Evolutionary conservation across 2,113 vertebrate species (phyloP).

Genomic region (Passer montanus): DNA sequence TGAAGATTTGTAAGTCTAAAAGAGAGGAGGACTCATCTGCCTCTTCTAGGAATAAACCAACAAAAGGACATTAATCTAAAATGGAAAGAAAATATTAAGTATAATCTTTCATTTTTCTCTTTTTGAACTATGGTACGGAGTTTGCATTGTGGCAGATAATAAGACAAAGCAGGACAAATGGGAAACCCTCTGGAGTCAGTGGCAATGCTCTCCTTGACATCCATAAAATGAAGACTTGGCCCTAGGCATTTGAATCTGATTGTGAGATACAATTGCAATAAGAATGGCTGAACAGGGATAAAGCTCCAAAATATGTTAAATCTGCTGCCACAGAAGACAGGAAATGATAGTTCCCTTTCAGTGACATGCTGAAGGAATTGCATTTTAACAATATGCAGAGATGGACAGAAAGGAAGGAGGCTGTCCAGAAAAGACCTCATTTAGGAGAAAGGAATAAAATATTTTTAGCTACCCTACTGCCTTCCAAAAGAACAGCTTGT

Average conservation of each 20-base stretch:
- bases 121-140: background rate
- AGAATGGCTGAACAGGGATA: background rate
- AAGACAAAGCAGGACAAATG: constrained; percentile 45
- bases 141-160: constrained; percentile 23
- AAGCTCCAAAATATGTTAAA: constrained; percentile 13
- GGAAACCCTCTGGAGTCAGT: constrained; percentile 18
- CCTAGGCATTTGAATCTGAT: constrained; percentile 43
- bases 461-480: background rate
- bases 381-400: background rate
- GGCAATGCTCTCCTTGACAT: constrained; percentile 20
- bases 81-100: constrained; percentile 25
- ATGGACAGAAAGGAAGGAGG: background rate
- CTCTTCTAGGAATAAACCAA: constrained; percentile 22
- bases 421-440: background rate
- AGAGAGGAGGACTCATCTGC: background rate
- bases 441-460: background rate
- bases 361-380: background rate
- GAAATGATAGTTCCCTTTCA: background rate
- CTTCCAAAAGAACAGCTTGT: background rate
- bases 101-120: constrained; percentile 37
- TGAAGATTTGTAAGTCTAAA: constrained; percentile 29
- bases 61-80: constrained; percentile 15
- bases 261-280: constrained; percentile 1
- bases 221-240: constrained; percentile 34
- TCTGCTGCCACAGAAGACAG: background rate